These are phyloP conservation scores for Gymnothorax javanicus DNA, from an alignment of 2,797 vertebrate species.

Conservation along the genomic window DNA sequence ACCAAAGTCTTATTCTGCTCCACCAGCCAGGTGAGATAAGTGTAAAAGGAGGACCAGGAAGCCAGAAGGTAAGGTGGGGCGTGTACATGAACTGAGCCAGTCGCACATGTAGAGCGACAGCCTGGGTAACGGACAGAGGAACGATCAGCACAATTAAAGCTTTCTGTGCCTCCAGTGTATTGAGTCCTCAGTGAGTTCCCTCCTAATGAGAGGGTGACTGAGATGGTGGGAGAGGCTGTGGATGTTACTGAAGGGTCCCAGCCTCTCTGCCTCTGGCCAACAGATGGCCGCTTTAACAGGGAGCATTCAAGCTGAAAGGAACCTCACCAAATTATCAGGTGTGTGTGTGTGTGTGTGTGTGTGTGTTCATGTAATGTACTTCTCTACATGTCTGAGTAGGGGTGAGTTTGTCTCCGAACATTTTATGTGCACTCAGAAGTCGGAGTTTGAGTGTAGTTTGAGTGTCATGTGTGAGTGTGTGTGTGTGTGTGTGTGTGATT, in stretches of 20 bases:
- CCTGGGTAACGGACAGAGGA: background rate
- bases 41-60: background rate
- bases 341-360: slow-evolving; percentile 31
- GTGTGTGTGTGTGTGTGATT: slow-evolving; percentile 10
- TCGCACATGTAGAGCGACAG: background rate
- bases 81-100: background rate
- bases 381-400: slow-evolving; percentile 16
- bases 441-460: background rate
- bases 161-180: background rate
- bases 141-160: slow-evolving; percentile 1
- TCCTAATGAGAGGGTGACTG: slow-evolving; percentile 22
- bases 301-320: slow-evolving; percentile 61
- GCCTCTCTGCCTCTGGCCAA: slow-evolving; percentile 49
- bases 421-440: background rate
- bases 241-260: slow-evolving; percentile 26
- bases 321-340: slow-evolving; percentile 46
- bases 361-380: slow-evolving; percentile 4
- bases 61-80: background rate
- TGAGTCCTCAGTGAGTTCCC: background rate
- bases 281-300: slow-evolving; percentile 64
- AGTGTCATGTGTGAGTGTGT: background rate
- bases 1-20: background rate
- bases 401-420: background rate
- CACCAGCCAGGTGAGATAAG: background rate
- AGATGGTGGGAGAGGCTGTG: slow-evolving; percentile 10